These are phyloP conservation scores for Camponotus fellah DNA, from an alignment of 2,888 invertebrate species.

Conservation along the genomic window DNA sequence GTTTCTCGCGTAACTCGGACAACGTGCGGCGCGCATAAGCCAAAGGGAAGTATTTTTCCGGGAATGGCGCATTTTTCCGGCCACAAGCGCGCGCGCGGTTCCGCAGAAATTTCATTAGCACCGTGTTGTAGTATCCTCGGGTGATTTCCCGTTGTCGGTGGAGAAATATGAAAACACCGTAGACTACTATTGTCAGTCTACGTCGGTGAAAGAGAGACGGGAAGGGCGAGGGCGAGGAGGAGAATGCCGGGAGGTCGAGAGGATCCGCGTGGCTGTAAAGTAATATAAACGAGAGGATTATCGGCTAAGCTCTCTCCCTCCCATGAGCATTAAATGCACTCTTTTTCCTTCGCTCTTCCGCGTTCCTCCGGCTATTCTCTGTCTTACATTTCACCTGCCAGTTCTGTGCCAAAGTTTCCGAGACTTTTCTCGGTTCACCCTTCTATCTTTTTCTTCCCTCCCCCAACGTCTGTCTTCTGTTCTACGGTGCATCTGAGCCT, in stretches of 20 bases:
- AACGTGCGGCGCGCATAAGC: constrained; percentile 11
- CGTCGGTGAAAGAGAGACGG: constrained; percentile 13
- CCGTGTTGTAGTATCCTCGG: constrained; percentile 61
- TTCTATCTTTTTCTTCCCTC: constrained; percentile 5
- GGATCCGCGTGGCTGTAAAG: constrained; percentile 69
- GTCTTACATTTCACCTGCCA: constrained; percentile 59
- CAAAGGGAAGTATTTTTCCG: constrained; percentile 33
- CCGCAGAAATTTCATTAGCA: constrained; percentile 72
- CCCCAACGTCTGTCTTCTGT: constrained; percentile 46
- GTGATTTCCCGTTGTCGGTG: constrained; percentile 62
- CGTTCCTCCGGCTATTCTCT: constrained; percentile 30
- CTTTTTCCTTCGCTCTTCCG: constrained; percentile 52
- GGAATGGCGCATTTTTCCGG: constrained; percentile 45
- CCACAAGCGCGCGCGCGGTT: constrained; percentile 40
- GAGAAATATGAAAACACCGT: constrained; percentile 69
- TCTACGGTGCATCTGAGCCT: constrained; percentile 47
- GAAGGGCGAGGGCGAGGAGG: background rate
- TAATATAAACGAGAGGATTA: constrained; percentile 80
- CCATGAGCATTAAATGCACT: constrained; percentile 70
- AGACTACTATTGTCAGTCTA: constrained; percentile 44
- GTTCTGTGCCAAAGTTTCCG: constrained; percentile 62
- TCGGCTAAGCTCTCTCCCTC: constrained; percentile 68
- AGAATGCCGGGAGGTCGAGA: constrained; percentile 33
- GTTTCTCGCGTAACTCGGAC: constrained; percentile 19
- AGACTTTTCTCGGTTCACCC: constrained; percentile 46